Base-by-base conservation (phyloP, 2,797 vertebrate species). In the Syngnathus rostellatus region DNA sequence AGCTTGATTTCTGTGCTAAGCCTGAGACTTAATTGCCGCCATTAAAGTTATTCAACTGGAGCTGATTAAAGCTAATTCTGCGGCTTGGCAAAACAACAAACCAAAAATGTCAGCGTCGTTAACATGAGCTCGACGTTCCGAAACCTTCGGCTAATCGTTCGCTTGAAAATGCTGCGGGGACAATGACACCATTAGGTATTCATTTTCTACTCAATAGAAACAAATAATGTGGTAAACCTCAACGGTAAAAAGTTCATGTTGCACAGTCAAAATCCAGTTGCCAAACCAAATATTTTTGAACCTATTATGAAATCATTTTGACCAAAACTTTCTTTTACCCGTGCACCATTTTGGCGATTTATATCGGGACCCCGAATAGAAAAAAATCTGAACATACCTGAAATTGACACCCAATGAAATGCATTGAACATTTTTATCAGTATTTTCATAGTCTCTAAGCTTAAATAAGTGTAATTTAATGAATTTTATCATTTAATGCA, bases 61-160 rank as follows among this genome's bases (percentile, higher is more conserved):
- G 55, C 54, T 58, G 53, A 66, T 70, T 61, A 60, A 57, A 2
- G 12, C 38, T 63, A 50, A 66, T 63, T 31, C 23, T 25, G 10
- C n/a, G 48, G 38, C 6, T 62, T 40, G 65, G 65, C 68, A 55
- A 68, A 68, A 68, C 59, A 62, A 60, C 41, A 41, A 51, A 61
- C 16, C 25, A 38, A 37, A 63, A 68, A 63, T 57, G 61, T 55
- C 6, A 39, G 19, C 9, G 6, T 48, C 10, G 5, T 46, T 48
- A 37, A 37, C 23, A 17, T 48, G 31, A 58, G 43, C 55, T 66
- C 54, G 63, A 41, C 8, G 54, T 4, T 46, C n/a, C 38, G 11
- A 38, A 19, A 10, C 45, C 11, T 55, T 37, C 4, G 38, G 6
- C 19, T 60, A 31, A 55, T 23, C 17, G 16, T 57, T 25, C 21